Conservation (phyloP, 2,113 vertebrate genomes). For the Mobula hypostoma region DNA sequence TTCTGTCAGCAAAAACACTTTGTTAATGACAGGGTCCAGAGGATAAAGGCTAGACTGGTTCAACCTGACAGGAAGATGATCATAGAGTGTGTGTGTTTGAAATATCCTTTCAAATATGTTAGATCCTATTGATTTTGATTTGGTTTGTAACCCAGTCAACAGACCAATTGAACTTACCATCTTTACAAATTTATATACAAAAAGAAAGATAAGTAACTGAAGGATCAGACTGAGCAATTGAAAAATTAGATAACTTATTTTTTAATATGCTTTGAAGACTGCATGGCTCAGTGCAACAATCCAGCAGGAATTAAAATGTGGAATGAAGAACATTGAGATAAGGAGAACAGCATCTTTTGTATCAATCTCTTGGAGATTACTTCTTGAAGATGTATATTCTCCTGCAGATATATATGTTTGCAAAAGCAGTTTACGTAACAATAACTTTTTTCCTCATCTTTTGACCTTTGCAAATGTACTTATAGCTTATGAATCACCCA, state of each 20-base stretch:
- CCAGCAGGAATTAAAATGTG: background rate
- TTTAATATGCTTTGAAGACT: background rate
- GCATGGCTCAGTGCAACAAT: background rate
- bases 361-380: background rate
- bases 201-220: background rate
- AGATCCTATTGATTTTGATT: background rate
- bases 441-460: background rate
- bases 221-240: background rate
- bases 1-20: no score
- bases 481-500: background rate
- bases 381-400: background rate
- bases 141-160: background rate
- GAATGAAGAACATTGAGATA: slow-evolving; percentile 12
- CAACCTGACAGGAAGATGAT: no score
- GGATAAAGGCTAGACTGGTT: no score
- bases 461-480: background rate
- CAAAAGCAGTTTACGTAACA: background rate
- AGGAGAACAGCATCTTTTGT: background rate
- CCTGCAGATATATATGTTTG: background rate
- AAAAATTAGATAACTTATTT: slow-evolving; percentile 14
- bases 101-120: background rate
- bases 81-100: no score
- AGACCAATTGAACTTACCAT: background rate
- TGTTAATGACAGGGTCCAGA: no score
- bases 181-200: background rate